Evolutionary conservation across 1,140 invertebrate species (phyloP), one percentile per base, ranked within the genome.

Genomic region (Drosophila yakuba): DNA sequence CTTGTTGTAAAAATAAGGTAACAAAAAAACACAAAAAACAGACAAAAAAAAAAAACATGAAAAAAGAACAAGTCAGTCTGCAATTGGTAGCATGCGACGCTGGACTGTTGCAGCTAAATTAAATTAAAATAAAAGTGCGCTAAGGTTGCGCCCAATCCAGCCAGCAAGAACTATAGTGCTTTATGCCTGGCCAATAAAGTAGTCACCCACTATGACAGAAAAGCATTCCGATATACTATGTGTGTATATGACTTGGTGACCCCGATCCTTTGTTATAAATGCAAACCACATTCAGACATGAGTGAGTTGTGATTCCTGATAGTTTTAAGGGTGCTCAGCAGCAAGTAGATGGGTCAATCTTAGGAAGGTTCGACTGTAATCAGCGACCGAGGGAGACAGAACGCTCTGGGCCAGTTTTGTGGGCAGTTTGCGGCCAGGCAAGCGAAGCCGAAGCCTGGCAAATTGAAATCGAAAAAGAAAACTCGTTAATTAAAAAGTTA

Each of bases 401-500:
- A 47, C 35, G 61, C 63, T 60, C 35, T 78, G 57, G 78, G 74
- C 78, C 82, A 71, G 82, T 63, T 86, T 81, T 78, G 80, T 85
- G 76, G 75, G 76, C 80, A 81, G 76, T 84, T 79, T 64, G 82
- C 80, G 60, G 39, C 28, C 50, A 41, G 45, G 50, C 63, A 51
- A 47, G 28, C 48, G 17, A 38, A 47, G 67, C 68, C 48, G 17
- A 38, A 47, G 67, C 68, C 67, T 80, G 79, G 86, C 86, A 90
- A 90, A 90, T 91, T 91, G 89, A 91, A 91, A 91, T 89, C 89
- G 89, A 91, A 91, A 86, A 91, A 89, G 89, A 91, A 91, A 91
- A 91, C 89, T 91, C 89, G 89, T 91, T 91, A 91, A 91, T 91
- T 91, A 91, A 91, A 91, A 91, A 91, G 88, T 91, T 91, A 91